These are phyloP conservation scores for Ctenodactylus gundi DNA, from an alignment of 2,113 vertebrate species.

Conservation along the genomic window DNA sequence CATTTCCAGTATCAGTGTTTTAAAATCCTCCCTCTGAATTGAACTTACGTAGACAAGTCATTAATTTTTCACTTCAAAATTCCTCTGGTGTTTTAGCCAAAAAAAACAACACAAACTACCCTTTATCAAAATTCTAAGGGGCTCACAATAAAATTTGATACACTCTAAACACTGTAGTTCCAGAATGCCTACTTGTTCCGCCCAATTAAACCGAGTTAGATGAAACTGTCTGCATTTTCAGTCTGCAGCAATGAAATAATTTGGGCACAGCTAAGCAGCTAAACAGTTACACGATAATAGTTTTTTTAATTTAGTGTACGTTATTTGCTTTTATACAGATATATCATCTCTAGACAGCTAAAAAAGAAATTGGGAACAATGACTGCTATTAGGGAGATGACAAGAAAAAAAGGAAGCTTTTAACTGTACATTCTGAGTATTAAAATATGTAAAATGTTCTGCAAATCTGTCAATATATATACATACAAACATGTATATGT, in stretches of 20 bases:
- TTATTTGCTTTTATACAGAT: background rate
- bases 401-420: background rate
- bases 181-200: constrained; percentile 5
- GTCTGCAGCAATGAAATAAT: background rate
- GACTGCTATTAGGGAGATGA: background rate
- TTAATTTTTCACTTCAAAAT: constrained; percentile 36
- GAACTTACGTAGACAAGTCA: constrained; percentile 10
- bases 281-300: constrained; percentile 15
- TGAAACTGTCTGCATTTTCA: background rate
- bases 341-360: background rate
- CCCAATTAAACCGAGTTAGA: constrained; percentile 7
- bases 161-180: background rate
- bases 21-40: constrained; percentile 25
- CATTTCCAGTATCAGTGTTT: background rate
- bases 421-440: constrained; percentile 12
- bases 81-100: background rate
- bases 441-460: background rate
- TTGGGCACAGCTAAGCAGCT: background rate
- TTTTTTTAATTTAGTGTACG: constrained; percentile 4
- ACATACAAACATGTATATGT: background rate
- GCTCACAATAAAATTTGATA: constrained; percentile 35
- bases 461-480: background rate
- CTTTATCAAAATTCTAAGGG: background rate
- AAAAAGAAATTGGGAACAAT: constrained; percentile 9
- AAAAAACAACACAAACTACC: constrained; percentile 18